phyloP scores from a whole-genome alignment of 1,140 invertebrate genomes.

The Eumeta japonica region DNA sequence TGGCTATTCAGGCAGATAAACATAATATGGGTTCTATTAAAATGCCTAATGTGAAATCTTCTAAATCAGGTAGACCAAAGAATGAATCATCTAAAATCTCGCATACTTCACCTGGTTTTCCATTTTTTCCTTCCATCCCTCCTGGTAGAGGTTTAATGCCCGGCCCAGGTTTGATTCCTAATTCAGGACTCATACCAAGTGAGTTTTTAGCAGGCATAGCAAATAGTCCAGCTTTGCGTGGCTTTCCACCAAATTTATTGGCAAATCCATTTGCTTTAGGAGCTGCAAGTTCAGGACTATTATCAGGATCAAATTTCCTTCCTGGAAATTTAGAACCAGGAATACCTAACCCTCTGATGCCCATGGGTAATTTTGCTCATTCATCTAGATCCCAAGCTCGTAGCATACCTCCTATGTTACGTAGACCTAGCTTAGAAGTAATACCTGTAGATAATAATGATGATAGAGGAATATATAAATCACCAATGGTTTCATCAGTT shows the following conservation, averaged over 20 bases:
- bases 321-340: slow-evolving; percentile 44
- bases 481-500: slow-evolving; percentile 22
- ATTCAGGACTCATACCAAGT: slow-evolving; percentile 54
- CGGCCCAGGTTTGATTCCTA: slow-evolving; percentile 69
- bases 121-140: slow-evolving; percentile 54
- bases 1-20: slow-evolving; percentile 41
- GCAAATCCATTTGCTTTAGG: slow-evolving; percentile 53
- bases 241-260: slow-evolving; percentile 38
- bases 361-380: slow-evolving; percentile 53
- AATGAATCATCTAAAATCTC: slow-evolving; percentile 64
- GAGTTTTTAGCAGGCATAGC: slow-evolving; percentile 42
- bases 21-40: slow-evolving; percentile 29
- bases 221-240: slow-evolving; percentile 46
- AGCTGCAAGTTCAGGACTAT: slow-evolving; percentile 37
- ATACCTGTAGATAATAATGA: slow-evolving; percentile 52
- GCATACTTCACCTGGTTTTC: slow-evolving; percentile 52
- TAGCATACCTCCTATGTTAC: slow-evolving; percentile 49
- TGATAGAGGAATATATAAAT: slow-evolving; percentile 41
- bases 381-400: slow-evolving; percentile 54
- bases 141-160: slow-evolving; percentile 53
- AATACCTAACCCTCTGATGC: slow-evolving; percentile 41
- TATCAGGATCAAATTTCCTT: slow-evolving; percentile 56
- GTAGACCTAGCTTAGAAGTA: slow-evolving; percentile 54
- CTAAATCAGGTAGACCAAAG: slow-evolving; percentile 60
- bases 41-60: slow-evolving; percentile 30